Conservation (phyloP, 2,888 invertebrate species). For the Blastobasis lacticolella region DNA sequence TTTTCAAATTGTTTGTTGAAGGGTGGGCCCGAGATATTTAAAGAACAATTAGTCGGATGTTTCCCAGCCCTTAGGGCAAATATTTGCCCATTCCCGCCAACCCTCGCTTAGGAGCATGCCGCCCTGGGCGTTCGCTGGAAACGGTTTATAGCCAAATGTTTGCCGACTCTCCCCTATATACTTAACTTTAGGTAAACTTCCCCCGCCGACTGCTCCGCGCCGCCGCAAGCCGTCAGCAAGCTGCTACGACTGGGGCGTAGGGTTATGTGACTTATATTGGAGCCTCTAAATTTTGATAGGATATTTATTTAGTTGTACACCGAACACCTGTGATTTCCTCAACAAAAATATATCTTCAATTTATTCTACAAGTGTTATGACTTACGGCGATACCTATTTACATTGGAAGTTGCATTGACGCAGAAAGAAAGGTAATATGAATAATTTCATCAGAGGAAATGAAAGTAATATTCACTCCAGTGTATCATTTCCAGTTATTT, state of each 20-base stretch:
- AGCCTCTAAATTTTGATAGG: no score
- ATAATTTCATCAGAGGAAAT: no score
- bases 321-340: no score
- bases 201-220: slow-evolving; percentile 30
- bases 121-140: slow-evolving; percentile 54
- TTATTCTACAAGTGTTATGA: no score
- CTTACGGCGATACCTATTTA: no score
- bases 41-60: slow-evolving; percentile 72
- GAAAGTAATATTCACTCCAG: no score
- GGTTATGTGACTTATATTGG: no score
- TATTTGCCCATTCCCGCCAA: slow-evolving; percentile 71
- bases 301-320: no score
- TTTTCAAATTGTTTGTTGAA: slow-evolving; percentile 61
- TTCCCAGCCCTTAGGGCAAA: slow-evolving; percentile 63
- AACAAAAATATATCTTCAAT: no score
- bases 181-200: slow-evolving; percentile 41
- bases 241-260: neutral
- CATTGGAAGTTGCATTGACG: no score
- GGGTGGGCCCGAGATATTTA: slow-evolving; percentile 67
- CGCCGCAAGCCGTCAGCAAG: slow-evolving; percentile 22
- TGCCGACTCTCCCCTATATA: slow-evolving; percentile 56
- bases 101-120: slow-evolving; percentile 55
- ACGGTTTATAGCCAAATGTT: slow-evolving; percentile 63
- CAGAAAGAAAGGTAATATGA: no score
- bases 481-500: no score